Evolutionary conservation across 2,113 vertebrate species (phyloP).

Genomic region (Apaloderma vittatum): DNA sequence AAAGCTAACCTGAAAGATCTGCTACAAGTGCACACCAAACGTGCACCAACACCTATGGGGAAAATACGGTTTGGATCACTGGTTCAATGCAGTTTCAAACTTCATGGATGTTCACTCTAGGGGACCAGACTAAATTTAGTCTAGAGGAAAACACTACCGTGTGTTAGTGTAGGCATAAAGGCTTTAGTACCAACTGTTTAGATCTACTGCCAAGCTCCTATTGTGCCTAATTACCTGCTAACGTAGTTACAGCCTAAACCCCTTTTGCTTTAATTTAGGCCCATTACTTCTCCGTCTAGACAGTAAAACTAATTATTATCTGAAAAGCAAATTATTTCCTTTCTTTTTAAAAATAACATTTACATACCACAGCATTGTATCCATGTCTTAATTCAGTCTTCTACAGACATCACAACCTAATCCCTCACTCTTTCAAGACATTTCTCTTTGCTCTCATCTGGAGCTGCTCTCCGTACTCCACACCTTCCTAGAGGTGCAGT

Average conservation of each 20-base stretch:
- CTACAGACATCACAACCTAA: not conserved
- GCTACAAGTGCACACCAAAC: not conserved
- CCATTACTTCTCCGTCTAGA: not conserved
- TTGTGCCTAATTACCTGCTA: conserved; percentile 22
- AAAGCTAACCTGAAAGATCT: not conserved
- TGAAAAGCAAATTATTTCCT: not conserved
- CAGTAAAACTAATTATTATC: not conserved
- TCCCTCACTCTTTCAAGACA: not conserved
- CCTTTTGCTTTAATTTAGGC: not conserved
- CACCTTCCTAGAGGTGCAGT: not conserved
- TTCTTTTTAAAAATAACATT: not conserved
- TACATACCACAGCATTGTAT: not conserved
- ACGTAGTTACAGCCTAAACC: not conserved
- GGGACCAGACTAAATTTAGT: not conserved
- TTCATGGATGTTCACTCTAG: not conserved
- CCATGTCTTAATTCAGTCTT: not conserved
- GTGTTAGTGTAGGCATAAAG: not conserved
- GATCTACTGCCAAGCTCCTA: not conserved
- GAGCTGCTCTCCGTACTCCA: not conserved
- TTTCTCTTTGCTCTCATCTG: not conserved
- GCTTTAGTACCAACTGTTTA: not conserved
- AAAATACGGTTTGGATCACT: not conserved
- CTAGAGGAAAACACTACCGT: not conserved
- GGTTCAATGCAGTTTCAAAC: not conserved
- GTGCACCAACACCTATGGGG: not conserved